Conservation (phyloP, 1,140 invertebrate species). For the Drosophila tani region DNA sequence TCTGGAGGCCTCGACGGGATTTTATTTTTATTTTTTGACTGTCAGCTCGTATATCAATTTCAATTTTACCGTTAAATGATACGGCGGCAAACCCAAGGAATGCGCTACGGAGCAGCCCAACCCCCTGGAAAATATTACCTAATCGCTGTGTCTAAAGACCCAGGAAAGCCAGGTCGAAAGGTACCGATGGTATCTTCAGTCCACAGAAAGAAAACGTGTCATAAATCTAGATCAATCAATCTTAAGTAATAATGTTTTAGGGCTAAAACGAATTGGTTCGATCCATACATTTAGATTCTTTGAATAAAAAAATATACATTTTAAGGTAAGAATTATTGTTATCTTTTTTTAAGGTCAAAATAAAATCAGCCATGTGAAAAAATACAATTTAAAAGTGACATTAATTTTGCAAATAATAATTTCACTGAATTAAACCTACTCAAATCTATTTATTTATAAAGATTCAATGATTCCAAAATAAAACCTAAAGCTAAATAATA, state of each 20-base stretch:
- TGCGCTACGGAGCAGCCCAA: conserved; percentile 24
- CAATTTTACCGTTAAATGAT: conserved; percentile 59
- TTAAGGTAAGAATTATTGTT: no score
- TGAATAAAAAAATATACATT: no score
- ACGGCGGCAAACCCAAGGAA: conserved; percentile 48
- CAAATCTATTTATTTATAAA: no score
- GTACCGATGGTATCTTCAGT: neutral
- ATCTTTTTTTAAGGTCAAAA: no score
- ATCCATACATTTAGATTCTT: no score
- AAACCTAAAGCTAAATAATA: no score
- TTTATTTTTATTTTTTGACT: conserved; percentile 17
- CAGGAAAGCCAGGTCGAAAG: conserved; percentile 9
- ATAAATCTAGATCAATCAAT: neutral
- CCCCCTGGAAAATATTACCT: conserved; percentile 48
- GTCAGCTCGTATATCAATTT: conserved; percentile 62
- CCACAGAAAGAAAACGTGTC: conserved; percentile 8
- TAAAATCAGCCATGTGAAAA: no score
- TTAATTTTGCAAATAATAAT: no score
- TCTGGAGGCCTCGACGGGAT: conserved; percentile 4
- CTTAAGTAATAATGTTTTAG: neutral
- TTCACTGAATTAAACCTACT: no score
- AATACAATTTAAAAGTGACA: no score
- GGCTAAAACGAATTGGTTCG: no score
- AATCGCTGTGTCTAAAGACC: conserved; percentile 43
- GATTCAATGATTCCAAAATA: no score